Evolutionary conservation across 2,113 vertebrate genomes (phyloP).

Genomic region (Mesembrinibis cayennensis): DNA sequence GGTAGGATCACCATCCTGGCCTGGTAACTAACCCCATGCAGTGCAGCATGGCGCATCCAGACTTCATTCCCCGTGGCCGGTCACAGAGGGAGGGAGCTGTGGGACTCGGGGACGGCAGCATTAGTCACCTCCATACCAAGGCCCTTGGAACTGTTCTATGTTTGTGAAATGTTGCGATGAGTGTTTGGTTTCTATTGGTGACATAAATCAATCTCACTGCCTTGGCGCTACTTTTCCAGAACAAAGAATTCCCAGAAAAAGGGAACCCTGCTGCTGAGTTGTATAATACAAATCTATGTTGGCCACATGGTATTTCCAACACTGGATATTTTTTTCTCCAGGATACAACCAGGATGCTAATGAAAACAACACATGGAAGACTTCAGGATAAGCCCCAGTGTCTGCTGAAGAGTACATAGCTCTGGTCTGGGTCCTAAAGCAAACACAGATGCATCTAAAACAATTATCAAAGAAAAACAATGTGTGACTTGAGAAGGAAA

Average conservation of each 20-base stretch:
- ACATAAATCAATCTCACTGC: constrained; percentile 42
- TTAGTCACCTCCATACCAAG: constrained; percentile 23
- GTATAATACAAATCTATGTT: not conserved
- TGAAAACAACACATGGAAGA: constrained; percentile 54
- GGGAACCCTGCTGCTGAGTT: constrained; percentile 21
- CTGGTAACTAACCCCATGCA: not conserved
- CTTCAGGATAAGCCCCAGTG: constrained; percentile 25
- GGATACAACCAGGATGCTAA: not conserved
- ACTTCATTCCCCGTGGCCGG: not conserved
- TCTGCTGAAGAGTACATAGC: not conserved
- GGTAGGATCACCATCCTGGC: not conserved
- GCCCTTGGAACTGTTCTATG: not conserved
- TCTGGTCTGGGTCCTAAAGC: constrained; percentile 45
- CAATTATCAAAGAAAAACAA: not conserved
- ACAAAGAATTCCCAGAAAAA: constrained; percentile 37
- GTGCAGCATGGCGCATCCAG: rapidly evolving
- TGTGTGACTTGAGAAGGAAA: not conserved
- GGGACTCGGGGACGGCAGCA: not conserved
- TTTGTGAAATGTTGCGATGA: not conserved
- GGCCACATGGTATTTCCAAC: constrained; percentile 8
- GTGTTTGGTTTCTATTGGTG: constrained; percentile 32
- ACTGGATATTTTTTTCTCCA: not conserved
- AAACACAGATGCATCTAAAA: constrained; percentile 47
- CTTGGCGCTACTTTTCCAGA: not conserved
- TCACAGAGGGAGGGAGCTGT: not conserved